Evolutionary conservation across 2,113 vertebrate species (phyloP).

Genomic region (Grammomys dolichurus): DNA sequence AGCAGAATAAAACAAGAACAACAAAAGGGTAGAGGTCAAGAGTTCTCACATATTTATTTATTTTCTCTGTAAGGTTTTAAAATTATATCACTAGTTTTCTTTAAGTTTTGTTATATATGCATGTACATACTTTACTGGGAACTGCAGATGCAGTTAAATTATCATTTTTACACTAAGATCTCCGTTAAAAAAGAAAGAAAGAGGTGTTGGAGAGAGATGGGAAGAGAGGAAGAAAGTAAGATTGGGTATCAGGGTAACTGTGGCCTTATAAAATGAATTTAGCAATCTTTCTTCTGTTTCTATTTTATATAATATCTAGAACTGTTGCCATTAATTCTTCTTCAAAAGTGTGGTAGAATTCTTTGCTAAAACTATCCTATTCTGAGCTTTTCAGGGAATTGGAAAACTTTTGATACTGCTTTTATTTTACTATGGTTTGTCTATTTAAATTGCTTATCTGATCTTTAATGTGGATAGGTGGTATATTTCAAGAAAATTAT

Average conservation of each 20-base stretch:
- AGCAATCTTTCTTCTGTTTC: neutral
- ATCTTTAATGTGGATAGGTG: neutral
- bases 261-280: neutral
- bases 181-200: neutral
- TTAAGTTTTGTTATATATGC: neutral
- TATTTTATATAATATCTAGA: neutral
- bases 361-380: neutral
- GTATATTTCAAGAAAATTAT: neutral
- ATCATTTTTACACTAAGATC: neutral
- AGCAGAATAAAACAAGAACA: neutral
- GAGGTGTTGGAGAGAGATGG: no score
- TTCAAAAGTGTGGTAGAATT: neutral
- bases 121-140: neutral
- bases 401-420: neutral
- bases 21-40: neutral
- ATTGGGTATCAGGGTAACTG: neutral
- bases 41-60: neutral
- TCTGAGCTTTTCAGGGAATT: neutral
- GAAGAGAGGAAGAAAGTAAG: neutral
- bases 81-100: neutral
- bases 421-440: neutral
- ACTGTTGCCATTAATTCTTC: neutral
- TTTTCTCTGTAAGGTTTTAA: neutral
- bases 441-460: neutral
- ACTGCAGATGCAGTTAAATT: neutral